A percentile compares a stretch with the other conserved stretches of the same genome.
Evolutionary conservation across 1,140 invertebrate genomes (phyloP).

Genomic region (Propsilocerus akamusi): DNA sequence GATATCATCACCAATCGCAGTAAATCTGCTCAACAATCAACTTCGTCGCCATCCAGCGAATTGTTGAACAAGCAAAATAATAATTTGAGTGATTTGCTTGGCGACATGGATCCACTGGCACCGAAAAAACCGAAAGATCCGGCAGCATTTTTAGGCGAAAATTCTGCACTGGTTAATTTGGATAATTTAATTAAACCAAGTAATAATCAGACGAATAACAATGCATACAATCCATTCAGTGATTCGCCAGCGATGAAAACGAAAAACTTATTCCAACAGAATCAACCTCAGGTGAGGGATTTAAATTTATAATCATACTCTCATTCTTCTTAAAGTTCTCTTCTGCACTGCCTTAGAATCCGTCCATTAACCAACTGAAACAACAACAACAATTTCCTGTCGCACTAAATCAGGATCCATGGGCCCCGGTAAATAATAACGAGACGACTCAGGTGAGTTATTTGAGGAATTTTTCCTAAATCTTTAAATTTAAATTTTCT

Average conservation of each 20-base stretch:
- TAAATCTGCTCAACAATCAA: constrained; percentile 23
- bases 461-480: constrained; percentile 1
- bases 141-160: constrained; percentile 83
- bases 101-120: constrained; percentile 22
- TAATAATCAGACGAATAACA: constrained; percentile 12
- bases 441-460: constrained; percentile 18
- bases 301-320: not conserved
- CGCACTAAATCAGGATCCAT: constrained; percentile 23
- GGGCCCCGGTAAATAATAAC: constrained; percentile 21
- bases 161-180: constrained; percentile 82
- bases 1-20: constrained; percentile 56
- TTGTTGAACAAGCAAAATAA: not conserved
- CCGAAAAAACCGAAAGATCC: constrained; percentile 50
- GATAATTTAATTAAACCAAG: constrained; percentile 73
- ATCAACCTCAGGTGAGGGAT: constrained; percentile 19
- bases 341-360: constrained; percentile 14
- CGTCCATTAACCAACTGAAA: constrained; percentile 33
- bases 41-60: not conserved
- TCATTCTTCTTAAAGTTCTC: not conserved
- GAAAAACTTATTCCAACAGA: constrained; percentile 25
- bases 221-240: constrained; percentile 24
- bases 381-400: constrained; percentile 26
- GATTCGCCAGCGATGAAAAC: constrained; percentile 21
- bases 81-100: constrained; percentile 12
- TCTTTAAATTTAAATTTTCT: too few species aligned